phyloP scores from a whole-genome alignment of 2,113 vertebrate genomes.

The Alces alces region DNA sequence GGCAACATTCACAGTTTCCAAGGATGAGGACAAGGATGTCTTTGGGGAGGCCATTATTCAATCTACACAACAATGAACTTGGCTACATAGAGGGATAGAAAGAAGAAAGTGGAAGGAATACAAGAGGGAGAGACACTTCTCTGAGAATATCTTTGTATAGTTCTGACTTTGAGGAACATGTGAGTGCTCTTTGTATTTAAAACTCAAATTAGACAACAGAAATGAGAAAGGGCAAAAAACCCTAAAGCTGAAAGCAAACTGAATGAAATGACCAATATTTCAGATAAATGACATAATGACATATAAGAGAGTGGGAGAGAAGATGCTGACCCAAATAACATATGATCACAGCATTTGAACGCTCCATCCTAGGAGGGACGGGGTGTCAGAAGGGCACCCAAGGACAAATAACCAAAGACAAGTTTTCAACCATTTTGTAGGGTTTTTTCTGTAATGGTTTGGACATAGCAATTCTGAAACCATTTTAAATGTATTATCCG shows the following conservation, averaged over 20 bases:
- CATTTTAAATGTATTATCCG: background rate
- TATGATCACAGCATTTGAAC: background rate
- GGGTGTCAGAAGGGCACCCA: background rate
- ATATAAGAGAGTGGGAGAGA: background rate
- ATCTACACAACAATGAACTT: background rate
- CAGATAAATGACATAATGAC: background rate
- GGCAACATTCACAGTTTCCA: background rate
- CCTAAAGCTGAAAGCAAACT: background rate
- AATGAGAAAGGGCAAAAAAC: background rate
- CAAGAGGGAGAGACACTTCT: background rate
- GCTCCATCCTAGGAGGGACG: background rate
- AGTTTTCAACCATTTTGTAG: background rate
- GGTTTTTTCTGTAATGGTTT: background rate
- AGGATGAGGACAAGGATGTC: background rate
- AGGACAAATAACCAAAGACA: background rate
- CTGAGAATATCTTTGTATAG: background rate
- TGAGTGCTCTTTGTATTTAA: background rate
- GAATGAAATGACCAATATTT: background rate
- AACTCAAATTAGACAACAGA: background rate
- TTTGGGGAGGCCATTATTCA: background rate
- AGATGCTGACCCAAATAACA: background rate
- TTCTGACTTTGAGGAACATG: background rate
- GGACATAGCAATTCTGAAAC: background rate
- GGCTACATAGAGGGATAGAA: background rate
- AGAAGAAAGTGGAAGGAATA: background rate